Evolutionary conservation across 1,140 invertebrate species (phyloP).

Genomic region (Orchestia grillus): DNA sequence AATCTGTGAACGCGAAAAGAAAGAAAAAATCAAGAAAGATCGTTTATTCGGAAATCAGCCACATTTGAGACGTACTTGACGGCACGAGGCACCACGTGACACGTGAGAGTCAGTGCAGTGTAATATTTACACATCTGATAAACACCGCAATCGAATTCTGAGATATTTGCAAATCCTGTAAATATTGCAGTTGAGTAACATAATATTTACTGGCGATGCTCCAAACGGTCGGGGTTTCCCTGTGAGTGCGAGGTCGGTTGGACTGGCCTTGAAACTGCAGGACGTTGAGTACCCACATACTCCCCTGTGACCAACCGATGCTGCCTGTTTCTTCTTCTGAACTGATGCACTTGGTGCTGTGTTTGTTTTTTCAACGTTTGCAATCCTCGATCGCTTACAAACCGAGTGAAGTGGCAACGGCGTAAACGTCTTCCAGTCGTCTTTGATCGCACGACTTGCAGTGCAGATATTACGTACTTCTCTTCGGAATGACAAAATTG

Average conservation of each 20-base stretch:
- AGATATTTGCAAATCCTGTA: neutral
- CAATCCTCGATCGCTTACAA: neutral
- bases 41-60: too few relatives aligned
- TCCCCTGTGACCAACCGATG: neutral
- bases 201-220: neutral
- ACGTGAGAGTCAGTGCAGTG: too few relatives aligned
- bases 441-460: neutral
- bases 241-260: neutral
- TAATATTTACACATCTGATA: neutral
- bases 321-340: neutral
- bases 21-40: neutral
- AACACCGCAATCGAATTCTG: neutral
- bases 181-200: neutral
- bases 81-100: neutral
- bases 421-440: neutral
- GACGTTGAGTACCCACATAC: neutral
- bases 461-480: neutral
- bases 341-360: neutral
- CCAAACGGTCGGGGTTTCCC: neutral
- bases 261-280: neutral
- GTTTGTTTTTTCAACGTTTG: neutral
- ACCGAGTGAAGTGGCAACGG: neutral
- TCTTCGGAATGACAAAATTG: neutral
- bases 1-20: too few relatives aligned
- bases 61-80: neutral